Conservation (phyloP, 2,113 vertebrate species). For the rabbit (Oryctolagus cuniculus) region DNA sequence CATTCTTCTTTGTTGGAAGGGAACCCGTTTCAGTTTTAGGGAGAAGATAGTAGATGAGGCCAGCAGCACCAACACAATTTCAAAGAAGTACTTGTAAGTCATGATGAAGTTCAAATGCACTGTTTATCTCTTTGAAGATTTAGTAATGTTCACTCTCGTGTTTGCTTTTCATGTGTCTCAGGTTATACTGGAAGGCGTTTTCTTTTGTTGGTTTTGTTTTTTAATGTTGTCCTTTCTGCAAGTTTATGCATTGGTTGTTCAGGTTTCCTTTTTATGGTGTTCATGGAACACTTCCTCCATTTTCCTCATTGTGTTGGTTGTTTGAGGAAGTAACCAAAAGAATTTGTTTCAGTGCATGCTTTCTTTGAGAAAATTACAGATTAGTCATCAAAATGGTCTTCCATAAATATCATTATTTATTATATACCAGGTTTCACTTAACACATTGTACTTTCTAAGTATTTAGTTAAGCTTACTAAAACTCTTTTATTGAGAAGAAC, state of each 20-base stretch:
- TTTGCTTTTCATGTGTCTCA: background rate
- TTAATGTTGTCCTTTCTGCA: slow-evolving; percentile 34
- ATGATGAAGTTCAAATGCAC: slow-evolving; percentile 20
- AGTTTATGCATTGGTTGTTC: slow-evolving; percentile 24
- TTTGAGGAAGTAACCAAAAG: slow-evolving; percentile 63
- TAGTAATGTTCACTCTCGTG: background rate
- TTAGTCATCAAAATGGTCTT: slow-evolving; percentile 39
- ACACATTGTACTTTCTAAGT: slow-evolving; percentile 67
- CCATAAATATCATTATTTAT: slow-evolving; percentile 50
- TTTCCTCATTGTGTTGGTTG: slow-evolving; percentile 59
- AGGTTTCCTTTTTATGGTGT: slow-evolving; percentile 24
- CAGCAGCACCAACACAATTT: slow-evolving; percentile 49
- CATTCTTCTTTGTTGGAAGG: slow-evolving; percentile 51
- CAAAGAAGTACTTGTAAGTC: slow-evolving; percentile 44
- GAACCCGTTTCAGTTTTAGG: slow-evolving; percentile 41
- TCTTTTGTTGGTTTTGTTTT: slow-evolving; percentile 52
- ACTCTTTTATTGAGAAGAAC: slow-evolving; percentile 42
- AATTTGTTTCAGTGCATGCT: slow-evolving; percentile 53
- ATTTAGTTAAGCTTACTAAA: slow-evolving; percentile 64
- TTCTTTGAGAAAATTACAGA: slow-evolving; percentile 61
- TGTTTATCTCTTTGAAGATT: background rate
- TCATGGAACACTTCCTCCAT: slow-evolving; percentile 34
- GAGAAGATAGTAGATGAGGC: slow-evolving; percentile 29
- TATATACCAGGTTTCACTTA: slow-evolving; percentile 40
- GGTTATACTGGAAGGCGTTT: background rate